A percentile compares a stretch with the other conserved stretches of the same genome.
These are phyloP conservation scores for Oceanodroma tethys DNA, from an alignment of 2,113 vertebrate species.

Conservation along the genomic window DNA sequence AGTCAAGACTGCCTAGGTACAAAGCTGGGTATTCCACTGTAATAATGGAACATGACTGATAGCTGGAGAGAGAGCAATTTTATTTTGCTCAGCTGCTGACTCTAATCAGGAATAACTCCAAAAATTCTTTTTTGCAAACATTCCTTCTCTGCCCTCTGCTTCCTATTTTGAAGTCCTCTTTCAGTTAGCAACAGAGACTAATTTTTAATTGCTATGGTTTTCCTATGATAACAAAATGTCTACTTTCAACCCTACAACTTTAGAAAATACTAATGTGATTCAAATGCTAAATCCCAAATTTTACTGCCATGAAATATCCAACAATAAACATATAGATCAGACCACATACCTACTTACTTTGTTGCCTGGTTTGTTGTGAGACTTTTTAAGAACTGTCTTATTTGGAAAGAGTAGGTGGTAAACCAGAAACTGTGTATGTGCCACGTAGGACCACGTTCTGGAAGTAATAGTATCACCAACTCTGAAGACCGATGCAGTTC, in stretches of 20 bases:
- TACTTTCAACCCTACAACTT: neutral
- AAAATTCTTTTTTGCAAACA: neutral
- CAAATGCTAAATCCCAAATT: neutral
- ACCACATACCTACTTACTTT: neutral
- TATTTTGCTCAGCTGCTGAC: neutral
- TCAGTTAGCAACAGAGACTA: neutral
- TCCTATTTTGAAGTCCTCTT: neutral
- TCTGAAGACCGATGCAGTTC: neutral
- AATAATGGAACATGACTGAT: neutral
- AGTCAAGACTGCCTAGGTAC: neutral
- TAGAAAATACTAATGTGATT: neutral
- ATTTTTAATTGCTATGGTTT: neutral
- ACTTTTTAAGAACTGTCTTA: neutral
- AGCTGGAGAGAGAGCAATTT: neutral
- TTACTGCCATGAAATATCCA: neutral
- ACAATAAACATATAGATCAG: neutral
- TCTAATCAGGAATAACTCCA: neutral
- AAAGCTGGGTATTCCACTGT: neutral
- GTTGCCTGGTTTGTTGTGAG: neutral
- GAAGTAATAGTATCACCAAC: neutral
- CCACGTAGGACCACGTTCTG: neutral
- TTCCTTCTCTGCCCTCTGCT: neutral
- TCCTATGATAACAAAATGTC: neutral
- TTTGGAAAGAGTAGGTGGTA: neutral
- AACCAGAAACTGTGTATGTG: neutral